These are phyloP conservation scores for Xenopus petersii DNA, from an alignment of 2,797 vertebrate genomes.

Conservation along the genomic window DNA sequence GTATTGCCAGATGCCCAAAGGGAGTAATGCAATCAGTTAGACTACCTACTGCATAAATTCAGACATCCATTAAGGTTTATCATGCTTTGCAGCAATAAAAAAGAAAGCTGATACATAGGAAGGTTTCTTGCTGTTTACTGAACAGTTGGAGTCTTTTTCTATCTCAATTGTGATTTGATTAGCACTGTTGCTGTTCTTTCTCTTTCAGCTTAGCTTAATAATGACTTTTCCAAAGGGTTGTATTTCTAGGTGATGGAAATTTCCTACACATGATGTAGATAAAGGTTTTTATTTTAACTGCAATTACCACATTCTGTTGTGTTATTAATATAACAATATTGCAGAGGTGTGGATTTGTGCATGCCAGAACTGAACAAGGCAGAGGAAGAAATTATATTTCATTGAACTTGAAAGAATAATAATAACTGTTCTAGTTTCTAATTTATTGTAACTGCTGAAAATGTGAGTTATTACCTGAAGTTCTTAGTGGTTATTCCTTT, in stretches of 20 bases:
- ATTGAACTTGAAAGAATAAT: no score
- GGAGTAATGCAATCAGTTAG: conserved; percentile 29
- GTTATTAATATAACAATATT: no score
- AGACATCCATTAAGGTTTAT: conserved; percentile 24
- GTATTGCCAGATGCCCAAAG: conserved; percentile 14
- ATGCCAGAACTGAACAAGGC: no score
- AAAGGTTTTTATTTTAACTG: conserved; percentile 14
- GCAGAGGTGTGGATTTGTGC: no score
- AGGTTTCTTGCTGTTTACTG: conserved; percentile 26
- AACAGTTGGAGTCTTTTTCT: conserved; percentile 14
- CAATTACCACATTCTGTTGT: no score
- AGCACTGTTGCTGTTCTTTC: conserved; percentile 18
- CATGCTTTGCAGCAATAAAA: conserved; percentile 35
- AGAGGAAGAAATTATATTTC: no score
- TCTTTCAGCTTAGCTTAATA: conserved; percentile 7
- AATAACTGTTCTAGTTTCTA: no score
- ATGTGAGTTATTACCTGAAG: no score
- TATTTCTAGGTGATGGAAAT: conserved; percentile 27
- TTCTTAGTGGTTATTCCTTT: no score
- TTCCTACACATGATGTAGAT: conserved; percentile 8
- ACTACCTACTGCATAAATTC: conserved; percentile 12
- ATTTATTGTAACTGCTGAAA: no score
- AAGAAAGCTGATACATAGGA: conserved; percentile 18
- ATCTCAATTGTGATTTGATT: conserved; percentile 9
- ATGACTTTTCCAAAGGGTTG: conserved; percentile 52